Base-by-base conservation (phyloP, 2,888 invertebrate genomes). In the Tethea ocularis region DNA sequence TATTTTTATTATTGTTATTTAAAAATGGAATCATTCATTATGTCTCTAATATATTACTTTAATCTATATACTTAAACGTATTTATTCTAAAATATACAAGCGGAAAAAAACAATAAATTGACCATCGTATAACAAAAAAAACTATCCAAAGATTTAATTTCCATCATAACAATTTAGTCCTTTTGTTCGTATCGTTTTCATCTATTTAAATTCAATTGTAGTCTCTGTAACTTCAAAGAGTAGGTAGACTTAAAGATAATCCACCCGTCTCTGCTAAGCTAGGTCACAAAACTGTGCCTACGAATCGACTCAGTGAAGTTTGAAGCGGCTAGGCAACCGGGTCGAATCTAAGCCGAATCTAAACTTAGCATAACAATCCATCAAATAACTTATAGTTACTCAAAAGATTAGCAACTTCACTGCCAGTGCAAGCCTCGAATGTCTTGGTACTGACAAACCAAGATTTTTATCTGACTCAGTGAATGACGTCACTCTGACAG, bases 311-410 rank as follows among this genome's bases (percentile, higher is more conserved):
- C 46, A 2, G 6, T n/a, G n/a, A 46, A 46, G 46, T 46, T 46
- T 46, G 46, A 46, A 46, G 46, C 46, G 10, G 20, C 46, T 46
- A 46, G 46, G 46, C 46, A 46, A 7, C 46, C 10, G 46, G 46
- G 46, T 10, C 46, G 46, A 46, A 46, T 20, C 20, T 6, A 15
- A 46, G 46, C 46, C 10, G 46, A 46, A 46, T 46, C 20, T 20
- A 46, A 46, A 46, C 46, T 46, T 46, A 46, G 46, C 46, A 46
- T 46, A 46, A 46, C 46, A 46, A 46, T 46, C 46, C 46, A 46
- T 46, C 46, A 46, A 46, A 46, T 20, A 46, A 46, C 46, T 46
- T 46, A 46, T 10, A 46, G 46, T 46, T 46, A 46, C 46, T 46
- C 46, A 46, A 46, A 46, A 46, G 46, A 46, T 46, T 46, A 46